Conservation (phyloP, 2,113 vertebrate genomes). For the Ceuthmochares aereus region DNA sequence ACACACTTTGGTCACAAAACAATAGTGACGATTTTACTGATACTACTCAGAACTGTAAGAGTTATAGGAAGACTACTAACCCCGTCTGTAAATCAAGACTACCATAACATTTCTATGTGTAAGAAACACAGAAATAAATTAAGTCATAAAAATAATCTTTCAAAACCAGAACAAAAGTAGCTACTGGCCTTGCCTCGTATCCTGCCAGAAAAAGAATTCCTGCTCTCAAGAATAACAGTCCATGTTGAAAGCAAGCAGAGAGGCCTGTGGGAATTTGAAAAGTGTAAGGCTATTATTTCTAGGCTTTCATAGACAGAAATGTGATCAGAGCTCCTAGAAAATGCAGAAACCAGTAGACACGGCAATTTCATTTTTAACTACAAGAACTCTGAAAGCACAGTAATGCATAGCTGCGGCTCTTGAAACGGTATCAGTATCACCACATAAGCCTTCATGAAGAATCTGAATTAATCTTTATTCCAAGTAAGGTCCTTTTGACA, state of each 20-base stretch:
- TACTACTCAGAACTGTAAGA: conserved; percentile 12
- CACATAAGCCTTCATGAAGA: conserved; percentile 14
- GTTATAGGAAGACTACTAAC: neutral
- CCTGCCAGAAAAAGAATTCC: conserved; percentile 7
- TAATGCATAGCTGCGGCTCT: neutral
- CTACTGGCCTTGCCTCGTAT: conserved; percentile 45
- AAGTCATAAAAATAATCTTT: conserved; percentile 50
- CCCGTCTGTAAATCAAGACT: conserved; percentile 37
- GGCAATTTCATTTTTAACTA: conserved; percentile 47
- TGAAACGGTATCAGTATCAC: conserved; percentile 24
- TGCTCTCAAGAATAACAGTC: conserved; percentile 39
- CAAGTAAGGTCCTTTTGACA: neutral
- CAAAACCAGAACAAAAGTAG: conserved; percentile 35
- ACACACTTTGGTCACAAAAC: neutral
- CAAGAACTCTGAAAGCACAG: conserved; percentile 29
- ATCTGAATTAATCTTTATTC: conserved; percentile 30
- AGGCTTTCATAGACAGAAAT: conserved; percentile 56
- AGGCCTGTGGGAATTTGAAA: conserved; percentile 59
- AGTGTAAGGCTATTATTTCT: conserved; percentile 58
- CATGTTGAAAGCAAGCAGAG: conserved; percentile 42
- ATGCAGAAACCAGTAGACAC: conserved; percentile 39
- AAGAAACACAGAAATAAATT: conserved; percentile 61
- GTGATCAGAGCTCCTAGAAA: conserved; percentile 52
- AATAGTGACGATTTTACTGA: conserved; percentile 2
- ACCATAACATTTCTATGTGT: conserved; percentile 4